These are phyloP conservation scores for Agonopterix arenella DNA, from an alignment of 2,888 invertebrate species.

Conservation along the genomic window DNA sequence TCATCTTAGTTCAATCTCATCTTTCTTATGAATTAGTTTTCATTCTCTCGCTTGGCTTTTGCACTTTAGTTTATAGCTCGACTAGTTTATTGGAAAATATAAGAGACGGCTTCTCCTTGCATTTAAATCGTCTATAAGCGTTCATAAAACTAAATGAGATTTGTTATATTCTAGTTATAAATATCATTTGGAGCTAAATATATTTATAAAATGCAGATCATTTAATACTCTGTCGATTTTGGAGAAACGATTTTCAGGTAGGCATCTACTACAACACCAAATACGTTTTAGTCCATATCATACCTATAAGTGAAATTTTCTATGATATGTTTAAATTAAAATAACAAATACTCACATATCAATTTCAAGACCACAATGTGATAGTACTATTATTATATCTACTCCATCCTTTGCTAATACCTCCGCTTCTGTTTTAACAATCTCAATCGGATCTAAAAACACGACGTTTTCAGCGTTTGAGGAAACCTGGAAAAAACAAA, in stretches of 20 bases:
- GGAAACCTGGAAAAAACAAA: constrained; percentile 60
- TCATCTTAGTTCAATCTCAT: too few species aligned
- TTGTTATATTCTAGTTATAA: not conserved
- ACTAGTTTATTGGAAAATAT: constrained; percentile 47
- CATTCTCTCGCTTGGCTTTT: not conserved
- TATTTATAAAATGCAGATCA: too few species aligned
- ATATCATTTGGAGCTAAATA: too few species aligned
- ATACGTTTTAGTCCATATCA: too few species aligned
- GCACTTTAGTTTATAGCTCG: not conserved
- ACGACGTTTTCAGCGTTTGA: constrained; percentile 78
- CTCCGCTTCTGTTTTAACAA: constrained; percentile 79
- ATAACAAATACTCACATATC: constrained; percentile 68
- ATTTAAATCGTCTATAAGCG: constrained; percentile 51
- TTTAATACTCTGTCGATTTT: too few species aligned
- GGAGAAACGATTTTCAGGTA: too few species aligned
- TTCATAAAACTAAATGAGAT: constrained; percentile 15
- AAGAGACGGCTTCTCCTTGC: constrained; percentile 41
- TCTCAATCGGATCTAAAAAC: constrained; percentile 80
- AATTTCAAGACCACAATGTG: constrained; percentile 86
- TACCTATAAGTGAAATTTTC: too few species aligned
- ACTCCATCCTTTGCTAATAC: constrained; percentile 79
- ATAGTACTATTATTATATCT: constrained; percentile 87
- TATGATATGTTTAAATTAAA: not conserved
- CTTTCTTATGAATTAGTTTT: not conserved
- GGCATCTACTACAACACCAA: too few species aligned